Percentiles rank a stretch among this genome's conserved stretches.
Evolutionary conservation across 2,888 invertebrate genomes (phyloP).

Genomic region (Ganaspis brasiliensis): DNA sequence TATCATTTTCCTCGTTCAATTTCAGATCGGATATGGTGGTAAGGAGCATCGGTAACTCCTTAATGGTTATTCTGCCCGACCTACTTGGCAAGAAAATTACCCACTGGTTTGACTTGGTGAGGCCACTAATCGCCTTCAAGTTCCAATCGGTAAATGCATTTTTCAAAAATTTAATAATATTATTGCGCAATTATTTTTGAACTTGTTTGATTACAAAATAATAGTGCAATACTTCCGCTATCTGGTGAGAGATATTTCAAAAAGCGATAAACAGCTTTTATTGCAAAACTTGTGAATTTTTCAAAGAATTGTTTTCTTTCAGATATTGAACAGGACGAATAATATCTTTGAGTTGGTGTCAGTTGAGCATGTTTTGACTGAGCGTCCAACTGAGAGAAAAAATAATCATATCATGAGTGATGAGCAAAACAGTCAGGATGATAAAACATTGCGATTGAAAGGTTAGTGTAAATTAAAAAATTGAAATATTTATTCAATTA

Average conservation of each 20-base stretch:
- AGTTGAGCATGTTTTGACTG: constrained; percentile 90
- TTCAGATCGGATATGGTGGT: constrained; percentile 92
- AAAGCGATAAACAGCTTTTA: too few species aligned
- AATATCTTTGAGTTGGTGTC: constrained; percentile 98
- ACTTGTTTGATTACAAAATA: neutral
- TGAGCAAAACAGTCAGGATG: constrained; percentile 86
- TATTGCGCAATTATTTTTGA: constrained; percentile 9
- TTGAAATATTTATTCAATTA: too few species aligned
- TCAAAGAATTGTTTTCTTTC: constrained; percentile 56
- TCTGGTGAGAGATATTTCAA: too few species aligned
- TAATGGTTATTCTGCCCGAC: constrained; percentile 94
- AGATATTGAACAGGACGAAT: constrained; percentile 97
- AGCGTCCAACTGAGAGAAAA: constrained; percentile 82
- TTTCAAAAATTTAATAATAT: constrained; percentile 73
- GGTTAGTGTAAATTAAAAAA: constrained; percentile 60
- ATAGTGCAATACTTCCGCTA: too few species aligned
- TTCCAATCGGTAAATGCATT: constrained; percentile 90
- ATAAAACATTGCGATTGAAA: constrained; percentile 81
- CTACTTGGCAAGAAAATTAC: constrained; percentile 94
- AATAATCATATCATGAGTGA: constrained; percentile 84
- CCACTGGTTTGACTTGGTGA: constrained; percentile 94
- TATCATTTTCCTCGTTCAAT: constrained; percentile 40
- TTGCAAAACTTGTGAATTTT: neutral
- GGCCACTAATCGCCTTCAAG: constrained; percentile 96
- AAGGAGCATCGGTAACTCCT: constrained; percentile 93